Evolutionary conservation across 2,113 vertebrate species (phyloP), one percentile per base, ranked within the genome.

Genomic region (Lycaon pictus): DNA sequence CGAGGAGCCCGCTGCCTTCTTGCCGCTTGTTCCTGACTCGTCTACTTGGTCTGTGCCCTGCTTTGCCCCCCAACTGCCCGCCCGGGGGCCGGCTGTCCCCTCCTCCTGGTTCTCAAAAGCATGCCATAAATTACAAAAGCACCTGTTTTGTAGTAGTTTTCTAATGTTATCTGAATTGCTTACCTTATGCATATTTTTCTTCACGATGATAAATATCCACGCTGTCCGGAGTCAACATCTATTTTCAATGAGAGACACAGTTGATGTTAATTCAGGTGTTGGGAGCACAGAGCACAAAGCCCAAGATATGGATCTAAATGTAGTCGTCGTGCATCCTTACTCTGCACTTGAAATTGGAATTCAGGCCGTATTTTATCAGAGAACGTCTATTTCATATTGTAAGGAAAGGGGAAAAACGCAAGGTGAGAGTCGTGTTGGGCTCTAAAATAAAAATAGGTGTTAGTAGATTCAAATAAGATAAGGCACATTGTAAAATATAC

Each of bases 221-320:
- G 6, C 17, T 87, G 20, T 90, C 65, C 51, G 53, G 58, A 90
- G 81, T 95, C n/a, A 85, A 88, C 76, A 79, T 94, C 93, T 87
- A 29, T 92, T 93, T 90, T 95, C 93, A 77, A 0, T 32, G 90
- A 93, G 76, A 58, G 84, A 87, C 87, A 79, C 0, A 29, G n/a
- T 51, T 84, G n/a, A 89, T 79, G 76, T 53, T 72, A 67, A 89
- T 93, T 87, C 92, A 80, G 8, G 35, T 81, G 76, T 77, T 93
- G 53, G 84, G 84, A 84, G 80, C 60, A 87, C 48, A 55, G 80
- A 90, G 62, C 65, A 88, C 72, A 96, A 94, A 96, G 37, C 27
- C 43, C 32, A 11, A 90, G 96, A 97, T 92, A 96, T 0, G 1
- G 84, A 95, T 97, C 97, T 96, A 92, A 96, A 90, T 65, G 83